Evolutionary conservation across 2,888 invertebrate species (phyloP).

Genomic region (Drosophila prostipennis): DNA sequence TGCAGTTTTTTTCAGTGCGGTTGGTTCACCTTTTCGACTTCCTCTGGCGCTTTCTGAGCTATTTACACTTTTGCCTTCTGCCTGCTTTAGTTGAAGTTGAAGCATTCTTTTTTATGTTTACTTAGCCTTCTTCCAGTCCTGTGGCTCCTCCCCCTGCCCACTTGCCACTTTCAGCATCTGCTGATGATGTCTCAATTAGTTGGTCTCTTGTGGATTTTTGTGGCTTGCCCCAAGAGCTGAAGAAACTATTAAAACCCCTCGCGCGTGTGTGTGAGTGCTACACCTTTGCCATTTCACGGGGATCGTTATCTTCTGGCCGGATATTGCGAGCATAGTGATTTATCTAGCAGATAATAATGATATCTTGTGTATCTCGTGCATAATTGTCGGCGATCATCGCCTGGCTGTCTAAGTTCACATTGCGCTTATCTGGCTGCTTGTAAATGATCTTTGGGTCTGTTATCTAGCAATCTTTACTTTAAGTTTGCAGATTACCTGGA

Average conservation of each 20-base stretch:
- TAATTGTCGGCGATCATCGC: slow-evolving; percentile 17
- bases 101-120: slow-evolving; percentile 52
- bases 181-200: slow-evolving; percentile 73
- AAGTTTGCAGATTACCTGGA: slow-evolving; percentile 15
- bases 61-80: slow-evolving; percentile 65
- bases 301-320: slow-evolving; percentile 40
- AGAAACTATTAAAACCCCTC: slow-evolving; percentile 39
- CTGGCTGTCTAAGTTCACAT: slow-evolving; percentile 17
- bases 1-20: slow-evolving; percentile 10
- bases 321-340: slow-evolving; percentile 44
- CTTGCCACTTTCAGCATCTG: slow-evolving; percentile 6
- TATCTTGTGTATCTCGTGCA: slow-evolving; percentile 17
- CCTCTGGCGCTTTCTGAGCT: slow-evolving; percentile 68
- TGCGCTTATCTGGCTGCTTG: slow-evolving; percentile 26
- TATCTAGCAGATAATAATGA: slow-evolving; percentile 39
- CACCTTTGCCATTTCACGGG: slow-evolving; percentile 29
- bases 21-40: slow-evolving; percentile 40
- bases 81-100: slow-evolving; percentile 13
- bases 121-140: slow-evolving; percentile 35
- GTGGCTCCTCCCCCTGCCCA: not conserved
- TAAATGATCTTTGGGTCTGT: slow-evolving; percentile 30
- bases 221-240: slow-evolving; percentile 40
- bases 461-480: slow-evolving; percentile 17
- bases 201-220: slow-evolving; percentile 58
- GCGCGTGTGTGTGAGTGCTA: slow-evolving; percentile 3